Percentiles rank a stretch among this genome's conserved stretches.
phyloP scores from a whole-genome alignment of 2,113 vertebrate genomes.

The Tamias sibiricus region DNA sequence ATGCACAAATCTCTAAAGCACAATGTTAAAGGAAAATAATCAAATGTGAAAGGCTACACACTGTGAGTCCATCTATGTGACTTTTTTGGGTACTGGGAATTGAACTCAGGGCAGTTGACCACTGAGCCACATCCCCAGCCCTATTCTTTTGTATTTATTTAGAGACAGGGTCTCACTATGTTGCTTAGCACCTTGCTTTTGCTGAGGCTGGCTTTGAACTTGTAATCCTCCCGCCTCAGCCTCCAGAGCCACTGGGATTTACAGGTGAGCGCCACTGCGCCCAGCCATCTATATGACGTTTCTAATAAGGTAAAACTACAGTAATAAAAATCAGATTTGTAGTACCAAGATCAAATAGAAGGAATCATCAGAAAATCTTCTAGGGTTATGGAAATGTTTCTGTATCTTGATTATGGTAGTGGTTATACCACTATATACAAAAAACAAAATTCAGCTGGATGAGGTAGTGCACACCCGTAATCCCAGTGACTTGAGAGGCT shows the following conservation, averaged over 20 bases:
- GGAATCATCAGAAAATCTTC: neutral
- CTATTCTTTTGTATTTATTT: too few species aligned
- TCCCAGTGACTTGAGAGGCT: neutral
- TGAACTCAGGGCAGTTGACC: too few species aligned
- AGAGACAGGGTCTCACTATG: too few species aligned
- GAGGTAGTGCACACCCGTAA: neutral
- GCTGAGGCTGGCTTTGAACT: too few species aligned
- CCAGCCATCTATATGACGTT: neutral
- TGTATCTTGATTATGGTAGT: neutral
- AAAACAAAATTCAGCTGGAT: neutral
- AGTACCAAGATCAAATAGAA: neutral
- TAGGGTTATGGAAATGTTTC: neutral
- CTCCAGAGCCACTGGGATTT: too few species aligned
- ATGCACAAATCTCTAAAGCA: neutral
- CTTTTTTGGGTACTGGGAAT: too few species aligned
- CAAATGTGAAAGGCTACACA: neutral
- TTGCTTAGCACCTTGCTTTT: too few species aligned
- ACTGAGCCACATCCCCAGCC: too few species aligned
- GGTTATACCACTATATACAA: neutral
- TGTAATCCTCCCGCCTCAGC: too few species aligned
- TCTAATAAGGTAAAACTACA: conserved; percentile 7
- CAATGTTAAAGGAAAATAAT: neutral
- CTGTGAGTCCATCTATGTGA: neutral
- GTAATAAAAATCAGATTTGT: neutral
- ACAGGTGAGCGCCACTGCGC: too few species aligned